Percentiles rank a stretch among this genome's conserved stretches.
phyloP scores from a whole-genome alignment of 2,888 invertebrate genomes.

The Rhopalosiphum nymphaeae region DNA sequence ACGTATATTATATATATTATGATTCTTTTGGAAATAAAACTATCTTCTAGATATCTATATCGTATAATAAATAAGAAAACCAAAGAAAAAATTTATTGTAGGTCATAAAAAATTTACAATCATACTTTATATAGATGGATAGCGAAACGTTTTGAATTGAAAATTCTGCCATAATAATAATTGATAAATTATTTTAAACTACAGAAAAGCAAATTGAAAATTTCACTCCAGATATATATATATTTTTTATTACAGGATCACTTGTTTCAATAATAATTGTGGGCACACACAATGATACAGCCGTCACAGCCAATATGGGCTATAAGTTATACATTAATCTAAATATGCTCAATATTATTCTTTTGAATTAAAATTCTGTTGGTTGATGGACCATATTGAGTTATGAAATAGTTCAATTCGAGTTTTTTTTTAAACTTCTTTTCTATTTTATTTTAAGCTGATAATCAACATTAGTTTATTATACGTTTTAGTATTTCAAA shows the following conservation, averaged over 20 bases:
- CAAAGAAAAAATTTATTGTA: neutral
- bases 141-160: neutral
- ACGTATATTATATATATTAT: neutral
- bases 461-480: neutral
- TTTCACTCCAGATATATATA: too few relatives aligned
- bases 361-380: neutral
- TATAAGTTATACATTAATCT: neutral
- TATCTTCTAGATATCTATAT: neutral
- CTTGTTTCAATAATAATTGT: neutral
- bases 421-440: neutral
- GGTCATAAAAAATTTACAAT: neutral
- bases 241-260: neutral
- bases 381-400: neutral
- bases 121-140: neutral
- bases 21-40: neutral
- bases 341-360: neutral
- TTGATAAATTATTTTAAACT: neutral
- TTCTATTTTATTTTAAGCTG: neutral
- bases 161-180: neutral
- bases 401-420: neutral
- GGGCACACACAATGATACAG: neutral
- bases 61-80: neutral
- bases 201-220: neutral
- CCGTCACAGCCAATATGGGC: neutral
- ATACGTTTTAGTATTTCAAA: neutral